Evolutionary conservation across 2,888 invertebrate species (phyloP).

Genomic region (Teleogryllus oceanicus): DNA sequence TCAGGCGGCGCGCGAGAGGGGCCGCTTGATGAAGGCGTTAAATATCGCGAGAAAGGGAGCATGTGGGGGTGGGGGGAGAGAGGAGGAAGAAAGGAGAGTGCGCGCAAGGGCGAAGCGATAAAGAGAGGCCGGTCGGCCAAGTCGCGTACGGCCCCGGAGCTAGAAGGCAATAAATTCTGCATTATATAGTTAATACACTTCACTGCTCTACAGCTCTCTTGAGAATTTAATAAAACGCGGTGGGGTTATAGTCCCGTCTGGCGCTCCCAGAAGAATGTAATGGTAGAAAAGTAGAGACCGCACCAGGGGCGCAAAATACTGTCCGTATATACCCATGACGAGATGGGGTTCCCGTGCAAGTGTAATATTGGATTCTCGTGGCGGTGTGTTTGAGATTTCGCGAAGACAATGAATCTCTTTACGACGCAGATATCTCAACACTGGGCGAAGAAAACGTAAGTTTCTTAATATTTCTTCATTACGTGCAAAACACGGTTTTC

Average conservation of each 20-base stretch:
- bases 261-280: neutral
- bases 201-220: conserved; percentile 9
- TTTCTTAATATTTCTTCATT: too few relatives aligned
- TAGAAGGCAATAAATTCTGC: neutral
- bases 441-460: too few relatives aligned
- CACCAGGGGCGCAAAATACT: too few relatives aligned
- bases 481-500: too few relatives aligned
- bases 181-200: conserved; percentile 18
- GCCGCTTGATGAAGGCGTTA: neutral
- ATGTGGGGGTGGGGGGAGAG: neutral
- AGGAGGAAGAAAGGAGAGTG: neutral
- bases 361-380: too few relatives aligned
- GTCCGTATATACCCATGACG: too few relatives aligned
- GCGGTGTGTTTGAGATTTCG: too few relatives aligned
- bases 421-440: too few relatives aligned
- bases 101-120: neutral
- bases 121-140: too few relatives aligned
- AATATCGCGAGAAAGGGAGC: neutral
- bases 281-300: neutral
- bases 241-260: neutral
- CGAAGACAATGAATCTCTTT: too few relatives aligned
- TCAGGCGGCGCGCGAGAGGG: neutral
- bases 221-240: neutral
- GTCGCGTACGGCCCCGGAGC: neutral
- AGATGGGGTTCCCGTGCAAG: too few relatives aligned